Conservation (phyloP, 2,888 invertebrate genomes). For the Philopedon plagiatum region DNA sequence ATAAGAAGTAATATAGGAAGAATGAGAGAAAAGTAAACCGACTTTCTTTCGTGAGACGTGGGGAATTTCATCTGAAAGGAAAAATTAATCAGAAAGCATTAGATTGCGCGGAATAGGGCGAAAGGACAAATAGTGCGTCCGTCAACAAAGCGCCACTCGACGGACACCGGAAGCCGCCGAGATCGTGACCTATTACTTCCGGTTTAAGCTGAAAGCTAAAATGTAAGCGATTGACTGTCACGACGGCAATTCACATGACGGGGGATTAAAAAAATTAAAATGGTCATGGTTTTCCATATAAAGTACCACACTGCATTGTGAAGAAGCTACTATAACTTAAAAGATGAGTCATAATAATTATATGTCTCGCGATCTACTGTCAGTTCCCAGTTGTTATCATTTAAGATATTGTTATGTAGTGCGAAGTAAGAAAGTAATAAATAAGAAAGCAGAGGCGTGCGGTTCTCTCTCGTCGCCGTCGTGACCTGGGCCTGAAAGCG, state of each 20-base stretch:
- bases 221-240: conserved; percentile 33
- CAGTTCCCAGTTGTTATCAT: too few relatives aligned
- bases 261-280: not conserved
- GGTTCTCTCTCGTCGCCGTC: too few relatives aligned
- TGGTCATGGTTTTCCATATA: too few relatives aligned
- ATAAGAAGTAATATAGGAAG: conserved; percentile 48
- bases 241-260: not conserved
- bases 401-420: too few relatives aligned
- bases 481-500: too few relatives aligned
- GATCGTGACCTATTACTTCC: conserved; percentile 53
- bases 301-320: too few relatives aligned
- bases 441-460: too few relatives aligned
- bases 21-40: conserved; percentile 43
- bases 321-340: too few relatives aligned
- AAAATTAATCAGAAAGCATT: conserved; percentile 55
- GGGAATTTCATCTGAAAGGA: conserved; percentile 48
- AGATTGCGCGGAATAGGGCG: conserved; percentile 57
- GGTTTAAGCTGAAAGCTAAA: conserved; percentile 29
- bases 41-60: conserved; percentile 45
- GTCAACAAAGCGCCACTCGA: conserved; percentile 63
- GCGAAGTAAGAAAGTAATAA: too few relatives aligned
- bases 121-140: conserved; percentile 64
- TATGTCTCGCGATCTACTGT: too few relatives aligned
- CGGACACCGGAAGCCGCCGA: conserved; percentile 59
- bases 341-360: too few relatives aligned